Conservation (phyloP, 2,888 invertebrate species). For the Sarcophaga caerulescens region DNA sequence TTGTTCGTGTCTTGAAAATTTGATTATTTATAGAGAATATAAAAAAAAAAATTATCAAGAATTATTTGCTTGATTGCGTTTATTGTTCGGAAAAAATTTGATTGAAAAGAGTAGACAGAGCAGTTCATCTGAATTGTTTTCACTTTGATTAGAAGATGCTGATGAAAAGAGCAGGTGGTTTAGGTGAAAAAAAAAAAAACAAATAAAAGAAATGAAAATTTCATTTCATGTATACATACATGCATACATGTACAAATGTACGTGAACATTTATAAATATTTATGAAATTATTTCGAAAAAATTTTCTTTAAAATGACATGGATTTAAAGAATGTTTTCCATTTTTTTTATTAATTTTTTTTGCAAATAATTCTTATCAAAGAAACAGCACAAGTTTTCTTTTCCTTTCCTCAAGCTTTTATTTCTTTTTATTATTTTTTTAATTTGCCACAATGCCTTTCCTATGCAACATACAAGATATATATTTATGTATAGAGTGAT, state of each 20-base stretch:
- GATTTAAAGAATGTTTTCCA: too few relatives aligned
- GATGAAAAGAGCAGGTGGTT: not conserved
- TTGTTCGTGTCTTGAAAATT: slow-evolving; percentile 6
- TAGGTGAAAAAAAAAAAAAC: not conserved
- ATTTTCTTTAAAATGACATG: too few relatives aligned
- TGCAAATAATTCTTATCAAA: too few relatives aligned
- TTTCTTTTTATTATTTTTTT: not conserved
- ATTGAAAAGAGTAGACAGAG: not conserved
- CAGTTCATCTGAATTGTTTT: not conserved
- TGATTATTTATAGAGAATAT: not conserved
- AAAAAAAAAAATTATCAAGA: slow-evolving; percentile 1
- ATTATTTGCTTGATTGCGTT: slow-evolving; percentile 43
- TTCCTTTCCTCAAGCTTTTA: not conserved
- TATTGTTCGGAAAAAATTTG: slow-evolving; percentile 13
- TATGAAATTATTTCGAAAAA: too few relatives aligned
- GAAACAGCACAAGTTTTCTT: not conserved
- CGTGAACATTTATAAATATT: too few relatives aligned
- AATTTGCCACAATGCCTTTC: too few relatives aligned
- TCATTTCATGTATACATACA: not conserved
- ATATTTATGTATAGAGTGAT: too few relatives aligned
- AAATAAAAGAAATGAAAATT: too few relatives aligned
- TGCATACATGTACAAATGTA: not conserved
- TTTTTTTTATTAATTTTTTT: too few relatives aligned
- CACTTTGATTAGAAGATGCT: not conserved
- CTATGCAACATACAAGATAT: too few relatives aligned